Percentiles rank a stretch among this genome's conserved stretches.
Conservation (phyloP, 2,797 vertebrate species). For the Balearica regulorum region DNA sequence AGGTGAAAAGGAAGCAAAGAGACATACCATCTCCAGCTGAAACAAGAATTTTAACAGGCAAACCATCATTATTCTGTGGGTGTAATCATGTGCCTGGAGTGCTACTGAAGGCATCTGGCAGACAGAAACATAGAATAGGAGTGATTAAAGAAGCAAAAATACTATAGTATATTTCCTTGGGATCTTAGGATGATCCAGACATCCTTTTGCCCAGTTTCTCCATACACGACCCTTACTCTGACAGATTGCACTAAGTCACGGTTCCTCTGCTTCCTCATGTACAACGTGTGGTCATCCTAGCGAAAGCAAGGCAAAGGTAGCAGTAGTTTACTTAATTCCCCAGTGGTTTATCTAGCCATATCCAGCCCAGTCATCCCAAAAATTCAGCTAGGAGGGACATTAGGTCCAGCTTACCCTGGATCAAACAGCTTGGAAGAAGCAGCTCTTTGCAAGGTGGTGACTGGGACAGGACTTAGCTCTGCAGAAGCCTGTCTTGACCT, state of each 20-base stretch:
- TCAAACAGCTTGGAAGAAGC: accelerated
- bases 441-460: neutral
- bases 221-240: conserved; percentile 6
- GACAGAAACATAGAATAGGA: accelerated
- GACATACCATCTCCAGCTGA: neutral
- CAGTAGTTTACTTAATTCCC: neutral
- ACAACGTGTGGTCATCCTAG: neutral
- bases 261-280: neutral
- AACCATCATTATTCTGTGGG: neutral
- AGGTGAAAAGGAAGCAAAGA: neutral
- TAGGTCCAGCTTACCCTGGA: neutral
- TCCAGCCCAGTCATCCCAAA: neutral
- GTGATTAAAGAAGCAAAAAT: neutral
- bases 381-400: neutral
- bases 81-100: neutral
- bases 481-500: neutral
- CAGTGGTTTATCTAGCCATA: neutral
- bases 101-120: neutral
- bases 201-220: conserved; percentile 41
- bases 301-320: neutral
- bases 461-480: neutral
- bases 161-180: neutral
- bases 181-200: neutral
- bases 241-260: neutral
- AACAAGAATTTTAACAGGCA: neutral